These are phyloP conservation scores for Drosophila rhopaloa DNA, from an alignment of 1,140 invertebrate genomes.

Conservation along the genomic window DNA sequence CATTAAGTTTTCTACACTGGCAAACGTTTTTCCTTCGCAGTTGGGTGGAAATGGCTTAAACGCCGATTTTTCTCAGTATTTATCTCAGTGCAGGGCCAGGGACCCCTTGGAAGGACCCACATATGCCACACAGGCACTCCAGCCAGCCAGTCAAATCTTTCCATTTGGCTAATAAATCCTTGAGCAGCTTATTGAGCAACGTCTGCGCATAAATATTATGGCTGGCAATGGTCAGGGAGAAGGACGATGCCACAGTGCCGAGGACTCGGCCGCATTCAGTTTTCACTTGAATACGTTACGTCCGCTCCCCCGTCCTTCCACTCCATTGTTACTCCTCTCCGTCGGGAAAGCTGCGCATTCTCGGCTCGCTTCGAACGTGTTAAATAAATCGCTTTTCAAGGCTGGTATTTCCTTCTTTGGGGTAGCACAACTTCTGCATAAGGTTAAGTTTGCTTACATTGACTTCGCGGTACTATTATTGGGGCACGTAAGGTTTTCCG, in stretches of 20 bases:
- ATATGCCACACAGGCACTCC: slow-evolving; percentile 49
- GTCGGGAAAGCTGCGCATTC: slow-evolving; percentile 37
- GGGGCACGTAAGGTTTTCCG: too few species aligned
- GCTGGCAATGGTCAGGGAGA: slow-evolving; percentile 51
- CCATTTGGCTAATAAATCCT: slow-evolving; percentile 84
- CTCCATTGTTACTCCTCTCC: background rate
- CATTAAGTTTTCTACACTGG: slow-evolving; percentile 37
- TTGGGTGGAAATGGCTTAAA: background rate
- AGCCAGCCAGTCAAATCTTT: slow-evolving; percentile 78
- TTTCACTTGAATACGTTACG: slow-evolving; percentile 60
- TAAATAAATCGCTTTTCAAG: slow-evolving; percentile 58
- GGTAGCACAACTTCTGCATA: background rate
- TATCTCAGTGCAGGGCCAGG: slow-evolving; percentile 8
- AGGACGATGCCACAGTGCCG: slow-evolving; percentile 1
- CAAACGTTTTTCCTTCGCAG: background rate
- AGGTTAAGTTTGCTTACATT: background rate
- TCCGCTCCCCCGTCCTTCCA: background rate
- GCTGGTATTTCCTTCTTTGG: background rate
- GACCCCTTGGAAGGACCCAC: slow-evolving; percentile 38
- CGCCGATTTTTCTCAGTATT: background rate
- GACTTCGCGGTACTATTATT: too few species aligned
- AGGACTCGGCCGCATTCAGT: slow-evolving; percentile 45
- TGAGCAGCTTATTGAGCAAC: slow-evolving; percentile 83
- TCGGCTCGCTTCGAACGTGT: slow-evolving; percentile 54
- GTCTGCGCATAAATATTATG: slow-evolving; percentile 82